Conservation (phyloP, 53 echinoderm and acorn worm species). For the Echinarachnius parma region DNA sequence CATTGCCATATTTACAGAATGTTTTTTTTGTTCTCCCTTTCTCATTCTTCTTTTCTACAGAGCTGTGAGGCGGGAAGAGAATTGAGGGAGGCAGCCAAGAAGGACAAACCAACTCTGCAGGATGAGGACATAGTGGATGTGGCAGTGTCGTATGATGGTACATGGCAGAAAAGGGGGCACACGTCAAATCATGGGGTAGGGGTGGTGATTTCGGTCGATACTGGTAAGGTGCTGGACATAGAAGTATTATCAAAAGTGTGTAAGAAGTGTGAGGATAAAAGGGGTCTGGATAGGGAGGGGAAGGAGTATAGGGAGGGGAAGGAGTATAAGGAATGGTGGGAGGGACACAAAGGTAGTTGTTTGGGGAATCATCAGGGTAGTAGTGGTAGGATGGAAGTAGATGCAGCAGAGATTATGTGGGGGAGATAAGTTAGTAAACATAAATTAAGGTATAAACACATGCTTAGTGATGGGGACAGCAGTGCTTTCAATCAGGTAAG, state of each 20-base stretch:
- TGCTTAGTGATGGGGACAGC: slow-evolving; percentile 53
- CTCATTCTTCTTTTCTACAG: too few relatives aligned
- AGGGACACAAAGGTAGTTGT: slow-evolving; percentile 7
- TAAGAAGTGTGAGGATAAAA: neutral
- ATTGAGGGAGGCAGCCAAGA: neutral
- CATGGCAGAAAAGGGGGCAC: slow-evolving; percentile 43
- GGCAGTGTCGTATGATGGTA: slow-evolving; percentile 43
- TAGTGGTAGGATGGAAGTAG: slow-evolving; percentile 40
- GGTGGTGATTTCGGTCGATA: slow-evolving; percentile 38
- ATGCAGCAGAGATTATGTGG: slow-evolving; percentile 43
- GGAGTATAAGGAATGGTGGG: slow-evolving; percentile 24
- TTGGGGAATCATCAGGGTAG: slow-evolving; percentile 16
- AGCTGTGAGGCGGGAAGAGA: slow-evolving; percentile 1
- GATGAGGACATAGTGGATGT: slow-evolving; percentile 18
- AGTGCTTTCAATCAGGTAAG: slow-evolving; percentile 23
- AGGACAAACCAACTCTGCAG: neutral
- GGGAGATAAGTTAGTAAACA: slow-evolving; percentile 27
- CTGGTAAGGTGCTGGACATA: slow-evolving; percentile 32
- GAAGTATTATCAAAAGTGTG: slow-evolving; percentile 27
- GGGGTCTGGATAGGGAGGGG: slow-evolving; percentile 5
- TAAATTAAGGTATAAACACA: slow-evolving; percentile 36
- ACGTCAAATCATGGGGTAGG: slow-evolving; percentile 46
- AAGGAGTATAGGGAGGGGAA: neutral
- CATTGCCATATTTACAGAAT: too few relatives aligned
- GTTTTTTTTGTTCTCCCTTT: too few relatives aligned